Percentiles rank a stretch among this genome's conserved stretches.
These are phyloP conservation scores for Typhlomys cinereus DNA, from an alignment of 2,113 vertebrate species.

Conservation along the genomic window DNA sequence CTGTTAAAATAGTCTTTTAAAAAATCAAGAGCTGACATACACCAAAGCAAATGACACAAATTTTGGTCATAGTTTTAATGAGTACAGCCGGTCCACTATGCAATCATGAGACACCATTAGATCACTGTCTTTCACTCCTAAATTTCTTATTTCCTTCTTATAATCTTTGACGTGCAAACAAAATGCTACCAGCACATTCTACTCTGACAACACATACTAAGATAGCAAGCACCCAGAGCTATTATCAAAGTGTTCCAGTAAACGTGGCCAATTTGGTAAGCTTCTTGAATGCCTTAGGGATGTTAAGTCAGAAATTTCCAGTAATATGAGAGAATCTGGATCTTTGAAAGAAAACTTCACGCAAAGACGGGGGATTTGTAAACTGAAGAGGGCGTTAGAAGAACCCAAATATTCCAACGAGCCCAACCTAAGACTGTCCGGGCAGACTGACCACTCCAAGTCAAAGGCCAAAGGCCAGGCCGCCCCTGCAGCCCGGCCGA, in stretches of 20 bases:
- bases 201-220: background rate
- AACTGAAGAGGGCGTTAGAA: background rate
- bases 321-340: background rate
- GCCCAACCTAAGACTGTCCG: background rate
- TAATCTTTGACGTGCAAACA: constrained; percentile 11
- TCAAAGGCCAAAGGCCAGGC: no score
- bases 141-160: constrained; percentile 23
- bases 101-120: background rate
- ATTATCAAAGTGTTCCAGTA: constrained; percentile 19
- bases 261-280: constrained; percentile 6
- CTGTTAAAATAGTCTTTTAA: background rate
- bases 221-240: background rate
- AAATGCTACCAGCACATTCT: constrained; percentile 45
- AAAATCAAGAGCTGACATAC: background rate
- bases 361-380: background rate
- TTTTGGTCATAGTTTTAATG: background rate
- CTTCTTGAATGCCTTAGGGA: constrained; percentile 1
- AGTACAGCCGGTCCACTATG: background rate
- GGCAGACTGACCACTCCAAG: background rate
- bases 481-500: background rate
- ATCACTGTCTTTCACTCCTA: background rate
- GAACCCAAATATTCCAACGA: background rate
- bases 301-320: background rate
- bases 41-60: background rate
- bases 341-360: background rate